Conservation (phyloP, 1,140 invertebrate species). For the Carcinoscorpius rotundicauda region DNA sequence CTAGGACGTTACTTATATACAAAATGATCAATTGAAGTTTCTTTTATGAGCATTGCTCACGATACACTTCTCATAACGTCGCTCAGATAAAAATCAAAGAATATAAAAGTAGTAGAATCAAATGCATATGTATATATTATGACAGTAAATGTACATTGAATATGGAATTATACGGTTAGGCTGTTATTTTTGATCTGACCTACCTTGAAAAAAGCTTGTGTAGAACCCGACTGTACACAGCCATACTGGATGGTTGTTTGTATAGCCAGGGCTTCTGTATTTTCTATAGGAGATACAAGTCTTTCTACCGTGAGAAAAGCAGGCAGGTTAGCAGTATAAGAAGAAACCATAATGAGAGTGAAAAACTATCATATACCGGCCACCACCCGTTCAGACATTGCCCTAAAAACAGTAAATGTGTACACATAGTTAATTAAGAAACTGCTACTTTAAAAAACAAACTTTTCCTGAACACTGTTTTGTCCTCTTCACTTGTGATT, state of each 20-base stretch:
- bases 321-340: conserved; percentile 45
- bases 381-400: conserved; percentile 34
- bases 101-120: too few relatives aligned
- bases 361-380: conserved; percentile 45
- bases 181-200: background rate
- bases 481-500: conserved; percentile 62
- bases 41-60: too few relatives aligned
- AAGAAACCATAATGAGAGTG: conserved; percentile 44
- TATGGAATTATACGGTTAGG: background rate
- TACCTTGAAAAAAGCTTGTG: conserved; percentile 35
- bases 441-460: conserved; percentile 45
- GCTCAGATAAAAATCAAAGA: too few relatives aligned
- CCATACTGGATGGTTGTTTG: conserved; percentile 44
- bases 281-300: conserved; percentile 41
- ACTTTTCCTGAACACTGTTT: conserved; percentile 65
- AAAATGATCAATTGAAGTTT: too few relatives aligned
- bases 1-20: too few relatives aligned
- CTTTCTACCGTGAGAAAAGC: conserved; percentile 47
- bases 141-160: background rate
- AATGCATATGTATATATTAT: background rate
- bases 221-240: conserved; percentile 38
- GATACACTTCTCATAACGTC: too few relatives aligned
- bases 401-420: conserved; percentile 20
- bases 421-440: background rate
- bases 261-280: conserved; percentile 43